Evolutionary conservation across 2,888 invertebrate genomes (phyloP), one percentile per base, ranked within the genome.

Genomic region (Phyllotreta striolata): DNA sequence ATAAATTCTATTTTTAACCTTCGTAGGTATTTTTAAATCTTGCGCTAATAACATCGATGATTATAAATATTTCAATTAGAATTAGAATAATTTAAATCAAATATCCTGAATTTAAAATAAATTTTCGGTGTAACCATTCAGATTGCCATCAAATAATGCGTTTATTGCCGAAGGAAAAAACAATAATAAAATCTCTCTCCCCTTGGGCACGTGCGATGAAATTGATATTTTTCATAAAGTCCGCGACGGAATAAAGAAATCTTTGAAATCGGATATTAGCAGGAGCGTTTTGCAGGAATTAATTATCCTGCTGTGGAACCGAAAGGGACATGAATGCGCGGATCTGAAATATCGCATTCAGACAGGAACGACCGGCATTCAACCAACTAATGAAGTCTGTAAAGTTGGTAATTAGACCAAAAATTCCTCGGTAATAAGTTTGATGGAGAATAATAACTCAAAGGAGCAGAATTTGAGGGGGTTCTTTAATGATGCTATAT

Each of bases 231-330:
- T 9, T 14, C 39, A 34, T 8, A 55, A 57, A 38, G 54, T 54
- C 6, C n/a, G 38, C 9, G 37, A 38, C 38, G 43, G 56, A 34
- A 56, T 55, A 58, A 64, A 64, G 63, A 59, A 66, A 66, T 68
- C 68, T 72, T 70, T 72, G 73, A 73, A 73, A 73, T 60, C 46
- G 40, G 72, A 73, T 72, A 72, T 60, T 47, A 68, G 55, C 66
- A 65, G 72, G 70, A 70, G 70, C 72, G 70, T 71, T 70, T 71
- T 70, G 69, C 66, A 68, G 70, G 66, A 72, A 72, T 73, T 73
- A 73, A 73, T 73, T 73, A 72, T 66, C 70, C 71, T 64, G 66
- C 64, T 66, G 34, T 47, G 13, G 34, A 43, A n/a, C 51, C 44
- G 54, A 58, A 55, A 67, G 63, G 63, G 59, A 62, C 70, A 66